Percentiles rank a stretch among this genome's conserved stretches.
These are phyloP conservation scores for Cyclura pinguis DNA, from an alignment of 2,797 vertebrate species.

Conservation along the genomic window DNA sequence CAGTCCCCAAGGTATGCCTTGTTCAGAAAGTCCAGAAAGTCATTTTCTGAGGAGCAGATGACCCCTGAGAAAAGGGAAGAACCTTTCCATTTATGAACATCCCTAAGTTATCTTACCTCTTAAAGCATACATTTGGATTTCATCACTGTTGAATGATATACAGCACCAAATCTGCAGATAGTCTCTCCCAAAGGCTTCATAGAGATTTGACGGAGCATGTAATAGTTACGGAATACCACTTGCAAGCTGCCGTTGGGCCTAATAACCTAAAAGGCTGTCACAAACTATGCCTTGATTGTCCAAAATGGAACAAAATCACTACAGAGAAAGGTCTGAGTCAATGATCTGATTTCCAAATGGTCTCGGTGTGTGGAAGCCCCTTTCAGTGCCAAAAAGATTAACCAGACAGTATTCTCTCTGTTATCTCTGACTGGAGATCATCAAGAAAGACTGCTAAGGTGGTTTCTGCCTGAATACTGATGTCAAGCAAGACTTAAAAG, in stretches of 20 bases:
- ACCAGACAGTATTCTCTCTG: neutral
- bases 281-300: neutral
- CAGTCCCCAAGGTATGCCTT: neutral
- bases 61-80: neutral
- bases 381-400: neutral
- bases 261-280: neutral
- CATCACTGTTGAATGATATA: neutral
- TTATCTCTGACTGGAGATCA: neutral
- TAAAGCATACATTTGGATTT: neutral
- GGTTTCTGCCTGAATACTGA: neutral
- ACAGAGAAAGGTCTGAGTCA: neutral
- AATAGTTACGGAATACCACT: neutral
- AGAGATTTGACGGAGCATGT: neutral
- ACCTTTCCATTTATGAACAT: neutral
- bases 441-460: neutral
- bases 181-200: neutral
- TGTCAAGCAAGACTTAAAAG: neutral
- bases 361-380: neutral
- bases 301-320: neutral
- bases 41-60: too few relatives aligned
- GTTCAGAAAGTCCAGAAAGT: neutral
- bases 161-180: neutral
- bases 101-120: neutral
- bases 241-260: neutral
- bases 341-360: neutral